Conservation (phyloP, 1,140 invertebrate genomes). For the Euura lappo region DNA sequence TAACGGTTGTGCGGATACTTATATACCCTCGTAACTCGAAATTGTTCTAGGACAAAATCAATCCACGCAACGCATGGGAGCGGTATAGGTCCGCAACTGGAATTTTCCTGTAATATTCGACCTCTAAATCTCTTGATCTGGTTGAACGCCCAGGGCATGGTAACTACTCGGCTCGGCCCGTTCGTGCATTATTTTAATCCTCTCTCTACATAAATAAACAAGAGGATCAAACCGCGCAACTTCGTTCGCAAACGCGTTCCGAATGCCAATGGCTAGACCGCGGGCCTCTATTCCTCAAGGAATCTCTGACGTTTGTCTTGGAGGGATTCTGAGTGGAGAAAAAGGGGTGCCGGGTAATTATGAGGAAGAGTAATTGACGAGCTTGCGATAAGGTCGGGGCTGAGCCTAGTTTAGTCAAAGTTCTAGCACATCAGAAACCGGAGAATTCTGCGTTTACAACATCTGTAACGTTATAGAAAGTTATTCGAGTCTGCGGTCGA, state of each 20-base stretch:
- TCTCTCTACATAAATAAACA: background rate
- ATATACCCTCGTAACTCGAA: too few species aligned
- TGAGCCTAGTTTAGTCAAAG: background rate
- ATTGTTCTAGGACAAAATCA: too few species aligned
- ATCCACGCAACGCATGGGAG: too few species aligned
- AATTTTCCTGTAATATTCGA: too few species aligned
- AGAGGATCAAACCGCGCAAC: background rate
- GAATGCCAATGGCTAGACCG: background rate
- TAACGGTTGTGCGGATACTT: too few species aligned
- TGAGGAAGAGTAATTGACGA: background rate
- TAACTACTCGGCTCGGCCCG: background rate
- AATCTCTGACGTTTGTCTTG: background rate
- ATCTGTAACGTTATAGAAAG: constrained; percentile 2
- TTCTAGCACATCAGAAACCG: background rate
- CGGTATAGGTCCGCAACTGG: too few species aligned
- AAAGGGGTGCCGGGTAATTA: background rate
- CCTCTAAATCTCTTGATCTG: too few species aligned
- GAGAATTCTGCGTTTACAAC: background rate
- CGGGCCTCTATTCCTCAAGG: background rate
- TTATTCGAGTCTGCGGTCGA: constrained; percentile 1
- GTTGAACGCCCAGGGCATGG: too few species aligned
- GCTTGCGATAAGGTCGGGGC: background rate
- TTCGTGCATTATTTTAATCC: constrained; percentile 43
- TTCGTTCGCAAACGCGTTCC: background rate
- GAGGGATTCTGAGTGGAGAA: background rate